phyloP scores from a whole-genome alignment of 2,888 invertebrate genomes.

The Dermolepida albohirtum region DNA sequence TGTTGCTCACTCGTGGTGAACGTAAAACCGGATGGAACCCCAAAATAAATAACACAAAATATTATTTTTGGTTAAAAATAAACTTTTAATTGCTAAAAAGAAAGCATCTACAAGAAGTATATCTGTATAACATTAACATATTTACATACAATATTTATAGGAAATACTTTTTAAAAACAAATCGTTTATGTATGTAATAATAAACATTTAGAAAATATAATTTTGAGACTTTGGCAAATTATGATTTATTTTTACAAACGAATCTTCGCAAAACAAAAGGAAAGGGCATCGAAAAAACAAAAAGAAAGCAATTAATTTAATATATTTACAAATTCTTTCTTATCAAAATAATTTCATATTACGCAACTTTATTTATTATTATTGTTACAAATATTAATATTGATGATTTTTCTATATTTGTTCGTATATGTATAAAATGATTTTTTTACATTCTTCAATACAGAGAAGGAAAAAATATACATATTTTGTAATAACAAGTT shows the following conservation, averaged over 20 bases:
- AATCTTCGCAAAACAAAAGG: too few species aligned
- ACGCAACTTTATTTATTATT: too few species aligned
- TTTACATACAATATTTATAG: slow-evolving; percentile 22
- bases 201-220: slow-evolving; percentile 16
- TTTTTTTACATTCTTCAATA: slow-evolving; percentile 14
- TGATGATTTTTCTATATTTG: too few species aligned
- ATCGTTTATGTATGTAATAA: neutral
- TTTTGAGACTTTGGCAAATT: slow-evolving; percentile 27
- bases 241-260: too few species aligned
- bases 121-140: slow-evolving; percentile 31
- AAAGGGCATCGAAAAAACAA: too few species aligned
- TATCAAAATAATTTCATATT: too few species aligned
- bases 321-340: too few species aligned
- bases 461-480: slow-evolving; percentile 1
- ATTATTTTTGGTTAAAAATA: slow-evolving; percentile 33
- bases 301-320: too few species aligned
- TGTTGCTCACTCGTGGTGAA: too few species aligned
- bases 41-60: slow-evolving; percentile 14
- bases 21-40: too few species aligned
- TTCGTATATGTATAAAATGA: slow-evolving; percentile 8
- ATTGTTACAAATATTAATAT: slow-evolving; percentile 25
- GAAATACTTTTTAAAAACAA: slow-evolving; percentile 11
- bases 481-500: too few species aligned
- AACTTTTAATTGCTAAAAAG: slow-evolving; percentile 37
- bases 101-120: slow-evolving; percentile 35